These are phyloP conservation scores for Graphium colonna DNA, from an alignment of 2,888 invertebrate species.

Conservation along the genomic window DNA sequence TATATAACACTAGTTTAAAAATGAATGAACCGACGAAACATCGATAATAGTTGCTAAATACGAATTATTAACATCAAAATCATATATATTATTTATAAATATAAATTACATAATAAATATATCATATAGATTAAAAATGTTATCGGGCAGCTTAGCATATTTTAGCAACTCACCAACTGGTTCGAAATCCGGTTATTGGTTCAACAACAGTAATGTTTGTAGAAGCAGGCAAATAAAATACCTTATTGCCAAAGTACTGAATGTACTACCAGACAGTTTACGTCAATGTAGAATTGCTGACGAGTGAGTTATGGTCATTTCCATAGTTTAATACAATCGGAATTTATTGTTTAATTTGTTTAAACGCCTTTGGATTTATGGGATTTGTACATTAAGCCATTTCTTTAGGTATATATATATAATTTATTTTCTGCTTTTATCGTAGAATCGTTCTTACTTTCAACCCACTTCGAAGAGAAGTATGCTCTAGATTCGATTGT, in stretches of 20 bases:
- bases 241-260: not conserved
- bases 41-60: too few relatives aligned
- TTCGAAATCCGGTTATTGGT: constrained; percentile 50
- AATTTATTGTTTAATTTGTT: not conserved
- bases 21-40: too few relatives aligned
- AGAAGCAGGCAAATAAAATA: not conserved
- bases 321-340: not conserved
- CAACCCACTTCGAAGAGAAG: not conserved
- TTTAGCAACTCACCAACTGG: constrained; percentile 59
- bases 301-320: not conserved
- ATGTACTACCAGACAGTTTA: not conserved
- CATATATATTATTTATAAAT: not conserved
- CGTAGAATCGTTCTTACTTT: not conserved
- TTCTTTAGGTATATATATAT: not conserved
- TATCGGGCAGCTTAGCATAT: constrained; percentile 72
- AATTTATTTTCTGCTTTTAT: not conserved
- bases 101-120: too few relatives aligned
- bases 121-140: constrained; percentile 48
- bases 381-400: not conserved
- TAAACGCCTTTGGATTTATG: not conserved
- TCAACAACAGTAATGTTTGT: not conserved
- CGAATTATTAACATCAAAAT: too few relatives aligned
- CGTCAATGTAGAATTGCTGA: not conserved
- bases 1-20: too few relatives aligned
- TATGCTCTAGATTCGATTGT: too few relatives aligned